Evolutionary conservation across 2,113 vertebrate species (phyloP).

Genomic region (Lipotes vexillifer): DNA sequence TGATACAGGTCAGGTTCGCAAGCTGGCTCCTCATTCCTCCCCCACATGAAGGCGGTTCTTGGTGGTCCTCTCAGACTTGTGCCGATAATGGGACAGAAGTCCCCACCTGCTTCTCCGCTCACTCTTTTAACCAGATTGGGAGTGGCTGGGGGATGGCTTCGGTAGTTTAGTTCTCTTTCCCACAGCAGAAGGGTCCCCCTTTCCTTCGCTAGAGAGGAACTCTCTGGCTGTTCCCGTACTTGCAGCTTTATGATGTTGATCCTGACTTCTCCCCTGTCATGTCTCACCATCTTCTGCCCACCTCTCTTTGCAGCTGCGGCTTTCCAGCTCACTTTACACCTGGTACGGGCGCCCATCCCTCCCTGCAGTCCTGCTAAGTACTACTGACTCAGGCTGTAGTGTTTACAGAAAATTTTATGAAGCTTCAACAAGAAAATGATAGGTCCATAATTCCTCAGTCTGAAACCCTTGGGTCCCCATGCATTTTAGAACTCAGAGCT

Average conservation of each 20-base stretch:
- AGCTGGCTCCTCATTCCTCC: neutral
- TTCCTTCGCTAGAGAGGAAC: neutral
- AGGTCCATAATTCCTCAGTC: neutral
- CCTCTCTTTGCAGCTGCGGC: neutral
- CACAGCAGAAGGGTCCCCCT: neutral
- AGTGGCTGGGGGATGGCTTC: neutral
- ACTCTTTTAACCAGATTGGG: no score
- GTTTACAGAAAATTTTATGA: neutral
- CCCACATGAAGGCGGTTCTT: neutral
- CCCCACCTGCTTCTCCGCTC: neutral
- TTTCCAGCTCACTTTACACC: neutral
- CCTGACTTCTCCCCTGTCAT: neutral
- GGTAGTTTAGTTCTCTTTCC: neutral
- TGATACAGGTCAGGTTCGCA: neutral
- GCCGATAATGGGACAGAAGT: neutral
- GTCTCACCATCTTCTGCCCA: neutral
- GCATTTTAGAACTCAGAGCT: neutral
- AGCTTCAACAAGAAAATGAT: neutral
- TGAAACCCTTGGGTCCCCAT: neutral
- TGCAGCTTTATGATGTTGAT: neutral
- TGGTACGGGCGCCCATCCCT: rapidly evolving
- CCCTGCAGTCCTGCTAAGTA: neutral
- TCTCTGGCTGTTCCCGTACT: neutral
- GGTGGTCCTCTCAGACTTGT: neutral
- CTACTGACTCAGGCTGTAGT: neutral